Evolutionary conservation across 2,797 vertebrate genomes (phyloP), one percentile per base, ranked within the genome.

Genomic region (Peromyscus melanophrys): DNA sequence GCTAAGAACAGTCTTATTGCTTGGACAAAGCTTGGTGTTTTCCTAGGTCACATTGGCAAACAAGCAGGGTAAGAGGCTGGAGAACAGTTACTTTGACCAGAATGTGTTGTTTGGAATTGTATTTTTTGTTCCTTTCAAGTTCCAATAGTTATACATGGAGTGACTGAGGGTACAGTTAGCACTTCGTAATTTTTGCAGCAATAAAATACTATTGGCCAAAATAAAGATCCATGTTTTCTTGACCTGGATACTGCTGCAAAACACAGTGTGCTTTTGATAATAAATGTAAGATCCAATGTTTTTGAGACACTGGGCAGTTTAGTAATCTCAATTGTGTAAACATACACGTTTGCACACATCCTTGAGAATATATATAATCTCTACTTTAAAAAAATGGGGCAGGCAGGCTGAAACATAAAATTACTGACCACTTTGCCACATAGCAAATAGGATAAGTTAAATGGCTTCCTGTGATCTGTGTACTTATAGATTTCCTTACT

Each of bases 181-280:
- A 88, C 90, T 93, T 34, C 27, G 69, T 90, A 95, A 95, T 88
- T 83, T 97, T 96, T 95, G 37, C 34, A 94, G 87, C 95, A 95
- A 84, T 84, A 93, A 97, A 96, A 88, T 88, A 73, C 59, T 69
- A 89, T 87, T 96, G 92, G 89, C 80, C 82, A 92, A 94, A 96
- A 96, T 90, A 82, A 92, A 90, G 34, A 81, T 27, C 80, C 52
- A 46, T 21, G 3, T 76, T 96, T 87, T 55, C 85, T 86, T 94
- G 75, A 90, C 80, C 86, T 82, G 67, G 63, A 90, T 76, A 82
- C 49, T 90, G 67, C 85, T 55, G 4, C 43, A 90, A 89, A 94
- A 82, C 13, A 69, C 40, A 88, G 73, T 31, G 59, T 0, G 9
- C 11, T 88, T 52, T 84, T 52, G 40, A 63, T 46, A 89, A 63